Conservation (phyloP, 2,888 invertebrate species). For the Drosophila prostipennis region DNA sequence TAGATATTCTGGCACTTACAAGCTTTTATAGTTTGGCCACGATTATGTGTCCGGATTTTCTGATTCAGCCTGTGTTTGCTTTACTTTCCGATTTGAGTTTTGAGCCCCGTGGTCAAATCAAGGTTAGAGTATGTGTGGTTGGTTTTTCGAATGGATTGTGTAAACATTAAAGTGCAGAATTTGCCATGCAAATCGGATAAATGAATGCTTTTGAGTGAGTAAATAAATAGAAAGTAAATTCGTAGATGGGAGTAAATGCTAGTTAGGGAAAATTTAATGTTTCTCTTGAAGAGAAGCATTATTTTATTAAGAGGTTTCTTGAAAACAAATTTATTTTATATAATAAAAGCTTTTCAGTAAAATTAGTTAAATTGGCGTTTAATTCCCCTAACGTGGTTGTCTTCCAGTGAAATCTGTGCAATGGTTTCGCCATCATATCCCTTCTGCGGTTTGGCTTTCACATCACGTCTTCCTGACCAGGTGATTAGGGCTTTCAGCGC, state of each 20-base stretch:
- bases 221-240: too few relatives aligned
- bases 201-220: too few relatives aligned
- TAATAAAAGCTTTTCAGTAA: background rate
- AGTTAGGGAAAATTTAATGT: too few relatives aligned
- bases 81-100: constrained; percentile 15
- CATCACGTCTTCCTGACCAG: constrained; percentile 44
- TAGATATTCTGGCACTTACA: constrained; percentile 52
- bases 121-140: background rate
- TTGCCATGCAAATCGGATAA: background rate
- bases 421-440: constrained; percentile 1
- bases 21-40: constrained; percentile 52
- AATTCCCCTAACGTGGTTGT: background rate
- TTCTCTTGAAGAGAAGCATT: too few relatives aligned
- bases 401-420: background rate
- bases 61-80: constrained; percentile 17
- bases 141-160: background rate
- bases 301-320: too few relatives aligned
- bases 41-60: constrained; percentile 43
- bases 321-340: too few relatives aligned
- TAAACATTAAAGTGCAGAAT: constrained; percentile 5
- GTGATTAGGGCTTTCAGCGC: constrained; percentile 67
- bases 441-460: constrained; percentile 5
- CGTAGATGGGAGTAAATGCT: too few relatives aligned
- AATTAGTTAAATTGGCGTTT: background rate
- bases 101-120: constrained; percentile 17